Base-by-base conservation (phyloP, 2,888 invertebrate genomes). In the Drosophila tripunctata region DNA sequence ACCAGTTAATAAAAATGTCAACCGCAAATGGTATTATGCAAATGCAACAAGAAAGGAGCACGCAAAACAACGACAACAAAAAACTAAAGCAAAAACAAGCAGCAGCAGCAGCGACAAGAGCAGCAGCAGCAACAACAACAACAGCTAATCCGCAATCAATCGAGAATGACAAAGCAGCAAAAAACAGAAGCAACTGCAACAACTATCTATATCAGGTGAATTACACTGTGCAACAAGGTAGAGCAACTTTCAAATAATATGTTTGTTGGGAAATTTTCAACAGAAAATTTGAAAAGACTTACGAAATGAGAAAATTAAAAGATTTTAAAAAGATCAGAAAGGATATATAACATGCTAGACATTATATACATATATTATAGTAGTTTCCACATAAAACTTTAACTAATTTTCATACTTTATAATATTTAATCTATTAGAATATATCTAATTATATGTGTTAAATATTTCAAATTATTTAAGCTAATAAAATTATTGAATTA, bases 1-100 rank as follows among this genome's bases (percentile, higher is more conserved):
- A 63, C 64, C 62, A 67, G 70, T 85, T 80, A 80, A 80, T 80
- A 80, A 80, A 80, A 80, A 80, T 80, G 80, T 80, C 80, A 80
- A 67, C 66, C 78, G 71, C 65, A 78, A 69, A 71, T 61, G 65
- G 58, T 47, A 80, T 67, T 69, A 87, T 87, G 87, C 85, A 87
- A 84, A 82, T 83, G 41, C 55, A 63, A 57, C 63, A 48, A 57
- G 58, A 54, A 27, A 27, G 56, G 36, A 38, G 55, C 60, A 60
- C 50, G 35, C 62, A 62, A 61, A 56, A 64, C 65, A 48, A 3
- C 2, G n/a, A n/a, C n/a, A 31, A n/a, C 3, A 36, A 8, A 6
- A 40, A 51, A 21, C 38, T 31, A 24, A 41, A 22, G 40, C 14
- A 41, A 45, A 12, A 51, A 58, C 35, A 33, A 41, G 30, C 45